Percentiles rank a stretch among this genome's conserved stretches.
Conservation (phyloP, 2,113 vertebrate genomes). For the Erythrocercus mccallii region DNA sequence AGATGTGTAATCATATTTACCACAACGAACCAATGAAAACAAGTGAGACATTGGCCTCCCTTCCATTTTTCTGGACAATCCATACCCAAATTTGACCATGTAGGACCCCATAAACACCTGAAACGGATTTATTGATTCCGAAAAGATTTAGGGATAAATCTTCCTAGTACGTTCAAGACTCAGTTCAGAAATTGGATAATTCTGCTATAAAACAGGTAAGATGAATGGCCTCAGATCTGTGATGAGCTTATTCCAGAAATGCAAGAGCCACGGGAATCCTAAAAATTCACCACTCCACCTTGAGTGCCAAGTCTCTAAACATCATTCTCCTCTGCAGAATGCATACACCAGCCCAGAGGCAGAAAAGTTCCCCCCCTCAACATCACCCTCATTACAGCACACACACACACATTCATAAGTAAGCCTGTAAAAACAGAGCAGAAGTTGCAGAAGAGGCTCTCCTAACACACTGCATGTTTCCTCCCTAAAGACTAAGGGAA, state of each 20-base stretch:
- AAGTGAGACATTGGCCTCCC: neutral
- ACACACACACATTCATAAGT: neutral
- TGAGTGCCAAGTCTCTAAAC: neutral
- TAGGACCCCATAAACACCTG: neutral
- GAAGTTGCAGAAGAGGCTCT: neutral
- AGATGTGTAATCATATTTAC: neutral
- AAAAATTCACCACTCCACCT: neutral
- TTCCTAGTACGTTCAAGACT: neutral
- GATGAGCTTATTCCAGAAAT: neutral
- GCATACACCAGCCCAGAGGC: neutral
- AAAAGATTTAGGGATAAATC: neutral
- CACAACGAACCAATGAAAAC: neutral
- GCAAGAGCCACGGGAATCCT: neutral
- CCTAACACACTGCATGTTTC: rapidly evolving
- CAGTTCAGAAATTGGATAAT: neutral
- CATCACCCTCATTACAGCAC: neutral
- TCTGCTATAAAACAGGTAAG: neutral
- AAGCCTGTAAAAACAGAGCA: neutral
- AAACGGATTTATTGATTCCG: neutral
- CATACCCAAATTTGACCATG: neutral
- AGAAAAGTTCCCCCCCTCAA: neutral
- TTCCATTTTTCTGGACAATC: neutral
- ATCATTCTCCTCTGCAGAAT: neutral
- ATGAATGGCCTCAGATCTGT: neutral
- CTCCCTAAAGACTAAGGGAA: neutral